Evolutionary conservation across 2,888 invertebrate species (phyloP), one percentile per base, ranked within the genome.

Genomic region (Epinotia brunnichana): DNA sequence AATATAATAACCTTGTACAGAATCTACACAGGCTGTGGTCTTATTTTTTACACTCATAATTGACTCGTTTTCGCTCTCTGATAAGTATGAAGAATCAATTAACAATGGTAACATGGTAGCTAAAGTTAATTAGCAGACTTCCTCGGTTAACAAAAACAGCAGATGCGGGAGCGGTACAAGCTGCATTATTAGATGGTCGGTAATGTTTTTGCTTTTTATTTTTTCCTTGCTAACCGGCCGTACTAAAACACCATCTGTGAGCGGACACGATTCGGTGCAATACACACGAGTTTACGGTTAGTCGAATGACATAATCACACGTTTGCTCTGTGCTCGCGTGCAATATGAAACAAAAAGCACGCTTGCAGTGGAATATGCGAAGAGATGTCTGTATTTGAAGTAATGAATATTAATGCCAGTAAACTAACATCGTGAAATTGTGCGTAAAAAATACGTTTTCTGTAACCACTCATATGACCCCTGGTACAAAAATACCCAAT

Each of bases 91-190:
- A 86, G 83, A 88, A 90, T 89, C 89, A 90, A 91, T 91, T 91
- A 90, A 82, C 86, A 77, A 81, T 79, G 79, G 83, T 85, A 83
- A 83, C 1, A 82, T 85, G 88, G 87, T 86, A 87, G 88, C 87
- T 81, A 80, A 88, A 86, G 84, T 87, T 91, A 91, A 92, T 92
- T 91, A 90, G 85, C 81, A 76, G 86, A 87, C 85, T 82, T 81
- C 85, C 83, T 85, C 84, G 80, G 85, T 87, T 84, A 86, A 89
- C 87, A 91, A 91, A 91, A 92, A 90, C 90, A 90, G 89, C 90
- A 92, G 90, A 90, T 91, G 91, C 80, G 84, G 79, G 84, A 81
- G 79, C 82, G 79, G 80, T 81, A 88, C 87, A 87, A 86, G 90
- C 87, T 86, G 87, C 87, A 86, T 90, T 91, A 91, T 90, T 89